Percentiles rank a stretch among this genome's conserved stretches.
phyloP scores from a whole-genome alignment of 2,797 vertebrate species.

The Fistularia commersonii region DNA sequence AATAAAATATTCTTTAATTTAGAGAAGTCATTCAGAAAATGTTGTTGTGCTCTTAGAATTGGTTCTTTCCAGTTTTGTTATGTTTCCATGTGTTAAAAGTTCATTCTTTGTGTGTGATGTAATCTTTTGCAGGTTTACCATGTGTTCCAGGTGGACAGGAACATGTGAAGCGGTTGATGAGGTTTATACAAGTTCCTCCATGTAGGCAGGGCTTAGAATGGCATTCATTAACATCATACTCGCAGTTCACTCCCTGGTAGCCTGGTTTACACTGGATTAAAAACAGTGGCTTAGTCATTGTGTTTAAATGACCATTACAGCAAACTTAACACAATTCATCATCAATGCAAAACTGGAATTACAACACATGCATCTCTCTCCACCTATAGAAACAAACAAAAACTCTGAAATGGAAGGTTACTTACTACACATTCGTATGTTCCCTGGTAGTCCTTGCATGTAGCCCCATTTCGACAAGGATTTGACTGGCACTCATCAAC shows the following conservation, averaged over 20 bases:
- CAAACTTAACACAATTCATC: no score
- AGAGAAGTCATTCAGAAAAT: no score
- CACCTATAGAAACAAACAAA: not conserved
- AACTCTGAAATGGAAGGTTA: not conserved
- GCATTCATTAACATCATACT: constrained; percentile 91
- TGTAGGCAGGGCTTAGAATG: constrained; percentile 87
- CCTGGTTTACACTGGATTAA: constrained; percentile 83
- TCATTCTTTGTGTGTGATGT: not conserved
- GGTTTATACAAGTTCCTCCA: constrained; percentile 88
- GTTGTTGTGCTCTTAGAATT: no score
- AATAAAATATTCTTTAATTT: no score
- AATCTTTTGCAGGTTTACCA: constrained; percentile 64
- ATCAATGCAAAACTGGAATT: not conserved
- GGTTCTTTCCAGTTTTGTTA: no score
- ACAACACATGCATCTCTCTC: not conserved
- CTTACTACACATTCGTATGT: constrained; percentile 86
- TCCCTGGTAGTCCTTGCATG: constrained; percentile 83
- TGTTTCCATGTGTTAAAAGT: no score
- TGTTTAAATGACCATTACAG: not conserved
- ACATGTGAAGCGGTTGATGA: constrained; percentile 87
- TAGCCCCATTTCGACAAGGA: constrained; percentile 88
- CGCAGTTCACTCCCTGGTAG: constrained; percentile 92
- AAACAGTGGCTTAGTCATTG: not conserved
- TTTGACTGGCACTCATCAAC: constrained; percentile 86
- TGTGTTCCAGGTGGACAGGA: constrained; percentile 87